A percentile compares a stretch with the other conserved stretches of the same genome.
phyloP scores from a whole-genome alignment of 1,140 invertebrate species.

The Limonius californicus region DNA sequence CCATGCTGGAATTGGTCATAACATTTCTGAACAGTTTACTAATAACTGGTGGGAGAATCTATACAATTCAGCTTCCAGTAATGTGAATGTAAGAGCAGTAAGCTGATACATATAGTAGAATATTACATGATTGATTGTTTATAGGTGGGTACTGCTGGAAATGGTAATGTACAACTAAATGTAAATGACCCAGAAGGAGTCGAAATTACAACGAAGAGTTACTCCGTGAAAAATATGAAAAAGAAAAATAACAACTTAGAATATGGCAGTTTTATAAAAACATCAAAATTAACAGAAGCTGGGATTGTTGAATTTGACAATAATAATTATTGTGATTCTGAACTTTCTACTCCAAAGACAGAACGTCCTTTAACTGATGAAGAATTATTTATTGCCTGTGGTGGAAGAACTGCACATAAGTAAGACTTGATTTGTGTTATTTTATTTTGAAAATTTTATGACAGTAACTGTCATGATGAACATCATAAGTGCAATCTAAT shows the following conservation, averaged over 20 bases:
- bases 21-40: conserved; percentile 64
- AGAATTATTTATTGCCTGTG: conserved; percentile 71
- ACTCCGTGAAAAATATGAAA: conserved; percentile 47
- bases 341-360: conserved; percentile 35
- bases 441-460: neutral
- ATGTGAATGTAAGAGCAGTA: conserved; percentile 51
- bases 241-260: conserved; percentile 42
- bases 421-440: conserved; percentile 42
- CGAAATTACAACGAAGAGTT: conserved; percentile 51
- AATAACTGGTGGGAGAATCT: conserved; percentile 79
- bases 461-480: neutral
- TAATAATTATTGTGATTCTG: conserved; percentile 18
- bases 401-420: conserved; percentile 78
- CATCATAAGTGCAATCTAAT: neutral
- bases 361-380: conserved; percentile 62
- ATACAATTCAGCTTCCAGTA: conserved; percentile 69
- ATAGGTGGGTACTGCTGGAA: conserved; percentile 32
- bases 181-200: conserved; percentile 45
- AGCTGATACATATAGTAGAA: neutral
- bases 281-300: conserved; percentile 45
- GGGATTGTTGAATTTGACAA: conserved; percentile 32
- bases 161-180: conserved; percentile 43
- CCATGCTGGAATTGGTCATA: conserved; percentile 71
- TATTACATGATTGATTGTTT: conserved; percentile 3
- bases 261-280: conserved; percentile 57